Conservation (phyloP, 2,797 vertebrate genomes). For the Balearica regulorum region DNA sequence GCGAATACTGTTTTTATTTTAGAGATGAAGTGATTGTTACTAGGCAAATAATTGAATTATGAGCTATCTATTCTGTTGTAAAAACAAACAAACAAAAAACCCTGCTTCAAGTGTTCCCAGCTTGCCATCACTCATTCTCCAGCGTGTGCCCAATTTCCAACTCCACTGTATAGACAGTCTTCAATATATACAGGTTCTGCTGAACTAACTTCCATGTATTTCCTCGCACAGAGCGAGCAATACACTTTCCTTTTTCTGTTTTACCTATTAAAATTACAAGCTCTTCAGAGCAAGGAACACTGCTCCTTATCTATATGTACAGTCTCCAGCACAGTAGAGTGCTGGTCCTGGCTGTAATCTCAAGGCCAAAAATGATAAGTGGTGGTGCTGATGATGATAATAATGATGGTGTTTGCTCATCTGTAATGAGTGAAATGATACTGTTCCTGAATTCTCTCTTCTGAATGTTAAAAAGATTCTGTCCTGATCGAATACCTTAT, state of each 20-base stretch:
- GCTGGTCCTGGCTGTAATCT: background rate
- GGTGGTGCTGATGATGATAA: background rate
- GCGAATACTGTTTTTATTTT: background rate
- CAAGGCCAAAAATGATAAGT: background rate
- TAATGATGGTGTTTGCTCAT: background rate
- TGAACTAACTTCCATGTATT: background rate
- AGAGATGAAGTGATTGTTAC: background rate
- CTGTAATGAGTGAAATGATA: background rate
- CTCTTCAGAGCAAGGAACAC: background rate
- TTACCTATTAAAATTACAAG: background rate
- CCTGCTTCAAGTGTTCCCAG: background rate
- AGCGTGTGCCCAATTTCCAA: background rate
- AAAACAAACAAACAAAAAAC: background rate
- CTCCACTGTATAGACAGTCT: background rate
- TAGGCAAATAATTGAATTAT: background rate
- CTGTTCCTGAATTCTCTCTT: background rate
- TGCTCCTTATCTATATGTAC: background rate
- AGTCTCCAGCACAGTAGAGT: background rate
- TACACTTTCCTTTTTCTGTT: background rate
- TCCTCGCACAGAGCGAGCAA: background rate
- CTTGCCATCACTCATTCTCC: background rate
- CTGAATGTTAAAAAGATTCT: background rate
- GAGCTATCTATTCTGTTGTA: background rate
- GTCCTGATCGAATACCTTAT: background rate
- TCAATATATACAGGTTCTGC: background rate